These are phyloP conservation scores for Zoanthus solanderi DNA, from an alignment of 92 coral and sea anemone genomes.

Conservation along the genomic window DNA sequence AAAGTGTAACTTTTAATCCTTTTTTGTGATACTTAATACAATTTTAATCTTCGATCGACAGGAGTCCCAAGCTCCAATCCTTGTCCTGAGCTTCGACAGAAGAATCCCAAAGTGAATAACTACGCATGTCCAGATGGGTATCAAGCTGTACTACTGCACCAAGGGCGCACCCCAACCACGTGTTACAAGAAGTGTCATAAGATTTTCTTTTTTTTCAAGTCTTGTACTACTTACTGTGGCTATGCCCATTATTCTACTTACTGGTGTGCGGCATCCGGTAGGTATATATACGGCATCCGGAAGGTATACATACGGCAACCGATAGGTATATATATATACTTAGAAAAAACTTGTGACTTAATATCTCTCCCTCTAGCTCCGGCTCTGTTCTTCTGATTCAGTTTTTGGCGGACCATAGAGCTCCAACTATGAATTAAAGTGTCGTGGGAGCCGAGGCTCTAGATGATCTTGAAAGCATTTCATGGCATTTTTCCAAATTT, in stretches of 20 bases:
- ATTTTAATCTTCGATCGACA: neutral
- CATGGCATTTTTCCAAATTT: no score
- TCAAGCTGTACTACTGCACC: slow-evolving; percentile 79
- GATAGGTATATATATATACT: no score
- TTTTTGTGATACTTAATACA: no score
- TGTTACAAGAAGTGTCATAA: slow-evolving; percentile 80
- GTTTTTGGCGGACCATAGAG: no score
- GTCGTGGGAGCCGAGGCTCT: no score
- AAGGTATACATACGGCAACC: no score
- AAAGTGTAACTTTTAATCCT: no score
- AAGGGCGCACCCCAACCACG: slow-evolving; percentile 76
- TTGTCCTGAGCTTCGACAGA: slow-evolving; percentile 74
- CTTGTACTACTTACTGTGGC: slow-evolving; percentile 80
- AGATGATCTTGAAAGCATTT: no score
- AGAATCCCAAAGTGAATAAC: slow-evolving; percentile 75
- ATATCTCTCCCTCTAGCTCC: no score
- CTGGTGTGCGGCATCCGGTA: slow-evolving; percentile 90
- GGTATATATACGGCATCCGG: neutral
- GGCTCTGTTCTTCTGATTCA: no score
- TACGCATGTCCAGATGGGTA: slow-evolving; percentile 79
- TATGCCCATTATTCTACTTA: slow-evolving; percentile 70
- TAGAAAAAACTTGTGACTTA: no score
- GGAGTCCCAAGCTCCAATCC: slow-evolving; percentile 78
- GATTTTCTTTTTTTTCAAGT: slow-evolving; percentile 66
- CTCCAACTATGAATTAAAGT: no score